These are phyloP conservation scores for Oryzias dopingdopingensis DNA, from an alignment of 2,797 vertebrate genomes.

Conservation along the genomic window DNA sequence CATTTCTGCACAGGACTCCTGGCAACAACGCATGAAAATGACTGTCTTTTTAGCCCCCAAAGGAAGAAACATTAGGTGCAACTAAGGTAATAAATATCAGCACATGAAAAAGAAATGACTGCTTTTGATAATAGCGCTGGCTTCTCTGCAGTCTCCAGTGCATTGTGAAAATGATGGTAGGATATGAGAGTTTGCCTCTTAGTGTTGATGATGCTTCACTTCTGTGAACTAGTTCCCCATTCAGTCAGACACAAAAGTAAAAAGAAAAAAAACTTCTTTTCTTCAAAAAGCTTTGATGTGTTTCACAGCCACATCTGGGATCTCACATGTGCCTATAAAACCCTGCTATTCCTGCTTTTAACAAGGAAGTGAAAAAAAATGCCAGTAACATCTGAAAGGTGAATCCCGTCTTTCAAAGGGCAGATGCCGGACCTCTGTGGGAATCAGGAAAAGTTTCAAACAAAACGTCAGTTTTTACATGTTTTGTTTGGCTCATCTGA, in stretches of 20 bases:
- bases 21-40: constrained; percentile 2
- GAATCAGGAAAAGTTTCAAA: background rate
- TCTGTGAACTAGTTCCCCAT: constrained; percentile 8
- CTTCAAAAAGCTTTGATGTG: constrained; percentile 34
- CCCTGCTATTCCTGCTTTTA: constrained; percentile 26
- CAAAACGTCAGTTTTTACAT: background rate
- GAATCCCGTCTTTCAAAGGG: constrained; percentile 20
- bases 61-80: constrained; percentile 1
- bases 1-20: constrained; percentile 20
- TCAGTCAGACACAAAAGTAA: constrained; percentile 9
- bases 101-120: constrained; percentile 14
- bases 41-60: constrained; percentile 11
- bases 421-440: background rate
- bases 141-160: constrained; percentile 11
- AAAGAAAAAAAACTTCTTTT: background rate
- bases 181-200: background rate
- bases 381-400: constrained; percentile 19
- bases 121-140: constrained; percentile 11
- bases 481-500: too few species aligned
- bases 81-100: constrained; percentile 6
- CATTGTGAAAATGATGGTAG: constrained; percentile 18
- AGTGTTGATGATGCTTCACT: constrained; percentile 15
- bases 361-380: constrained; percentile 17
- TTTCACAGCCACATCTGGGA: constrained; percentile 34
- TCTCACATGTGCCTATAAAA: constrained; percentile 31